Percentiles rank a stretch among this genome's conserved stretches.
Conservation (phyloP, 2,888 invertebrate species). For the Isoperla grammatica region DNA sequence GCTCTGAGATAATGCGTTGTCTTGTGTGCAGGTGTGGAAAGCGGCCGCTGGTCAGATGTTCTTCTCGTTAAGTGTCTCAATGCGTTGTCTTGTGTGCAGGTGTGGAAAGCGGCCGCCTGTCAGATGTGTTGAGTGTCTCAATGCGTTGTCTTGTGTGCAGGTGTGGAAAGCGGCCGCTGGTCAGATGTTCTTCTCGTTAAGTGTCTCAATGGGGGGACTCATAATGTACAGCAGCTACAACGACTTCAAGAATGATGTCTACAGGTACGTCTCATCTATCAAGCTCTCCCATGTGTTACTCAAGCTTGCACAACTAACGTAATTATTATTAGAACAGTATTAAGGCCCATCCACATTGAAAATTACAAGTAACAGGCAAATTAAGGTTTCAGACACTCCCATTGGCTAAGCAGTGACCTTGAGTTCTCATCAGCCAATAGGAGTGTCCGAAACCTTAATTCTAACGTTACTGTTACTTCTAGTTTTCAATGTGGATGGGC, state of each 20-base stretch:
- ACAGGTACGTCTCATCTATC: slow-evolving; percentile 28
- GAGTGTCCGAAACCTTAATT: no score
- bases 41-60: slow-evolving; percentile 80
- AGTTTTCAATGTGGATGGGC: no score
- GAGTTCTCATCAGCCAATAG: no score
- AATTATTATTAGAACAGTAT: no score
- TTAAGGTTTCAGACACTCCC: no score
- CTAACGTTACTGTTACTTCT: no score
- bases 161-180: slow-evolving; percentile 82
- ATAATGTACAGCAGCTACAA: slow-evolving; percentile 64
- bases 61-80: slow-evolving; percentile 75
- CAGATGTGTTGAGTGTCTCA: neutral
- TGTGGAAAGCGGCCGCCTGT: slow-evolving; percentile 81
- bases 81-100: slow-evolving; percentile 58
- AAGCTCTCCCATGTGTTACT: no score
- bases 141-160: slow-evolving; percentile 36
- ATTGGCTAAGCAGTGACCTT: no score
- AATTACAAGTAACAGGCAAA: no score
- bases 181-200: slow-evolving; percentile 79
- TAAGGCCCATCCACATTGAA: no score
- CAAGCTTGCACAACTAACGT: no score
- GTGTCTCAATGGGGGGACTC: slow-evolving; percentile 70
- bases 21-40: slow-evolving; percentile 59
- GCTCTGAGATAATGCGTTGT: no score
- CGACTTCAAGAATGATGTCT: slow-evolving; percentile 57